phyloP scores from a whole-genome alignment of 2,113 vertebrate species.

The Perca flavescens region DNA sequence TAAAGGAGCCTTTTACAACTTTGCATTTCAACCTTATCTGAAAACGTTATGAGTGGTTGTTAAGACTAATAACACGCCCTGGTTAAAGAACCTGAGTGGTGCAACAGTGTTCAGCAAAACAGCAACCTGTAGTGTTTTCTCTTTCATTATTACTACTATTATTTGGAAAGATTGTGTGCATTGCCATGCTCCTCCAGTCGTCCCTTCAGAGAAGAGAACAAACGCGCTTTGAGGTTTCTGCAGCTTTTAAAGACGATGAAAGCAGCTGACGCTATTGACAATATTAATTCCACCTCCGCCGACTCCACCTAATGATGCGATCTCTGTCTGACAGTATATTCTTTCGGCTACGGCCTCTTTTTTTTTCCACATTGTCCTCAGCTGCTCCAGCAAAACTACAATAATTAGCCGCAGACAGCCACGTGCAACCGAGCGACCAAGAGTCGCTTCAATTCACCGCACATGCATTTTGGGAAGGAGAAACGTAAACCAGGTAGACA shows the following conservation, averaged over 20 bases:
- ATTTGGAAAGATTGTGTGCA: background rate
- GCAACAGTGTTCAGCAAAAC: background rate
- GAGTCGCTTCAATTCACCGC: background rate
- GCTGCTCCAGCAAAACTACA: background rate
- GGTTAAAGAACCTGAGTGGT: background rate
- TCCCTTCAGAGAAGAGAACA: background rate
- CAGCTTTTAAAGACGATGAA: background rate
- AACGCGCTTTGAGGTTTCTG: background rate
- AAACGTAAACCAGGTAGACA: constrained; percentile 1
- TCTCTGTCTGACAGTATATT: background rate
- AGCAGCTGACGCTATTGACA: background rate
- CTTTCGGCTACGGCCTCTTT: too few relatives aligned
- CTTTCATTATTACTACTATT: background rate
- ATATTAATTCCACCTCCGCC: constrained; percentile 4
- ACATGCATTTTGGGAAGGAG: background rate
- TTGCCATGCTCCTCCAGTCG: background rate
- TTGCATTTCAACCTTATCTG: constrained; percentile 38
- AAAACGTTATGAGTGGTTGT: constrained; percentile 2
- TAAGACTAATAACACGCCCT: background rate
- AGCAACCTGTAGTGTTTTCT: background rate
- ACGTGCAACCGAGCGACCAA: background rate
- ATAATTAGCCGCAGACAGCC: background rate
- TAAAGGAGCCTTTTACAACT: constrained; percentile 29
- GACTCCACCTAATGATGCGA: background rate
- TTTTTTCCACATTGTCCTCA: background rate